Conservation (phyloP, 35 echinoderm and acorn worm species). For the Hemicentrotus pulcherrimus region DNA sequence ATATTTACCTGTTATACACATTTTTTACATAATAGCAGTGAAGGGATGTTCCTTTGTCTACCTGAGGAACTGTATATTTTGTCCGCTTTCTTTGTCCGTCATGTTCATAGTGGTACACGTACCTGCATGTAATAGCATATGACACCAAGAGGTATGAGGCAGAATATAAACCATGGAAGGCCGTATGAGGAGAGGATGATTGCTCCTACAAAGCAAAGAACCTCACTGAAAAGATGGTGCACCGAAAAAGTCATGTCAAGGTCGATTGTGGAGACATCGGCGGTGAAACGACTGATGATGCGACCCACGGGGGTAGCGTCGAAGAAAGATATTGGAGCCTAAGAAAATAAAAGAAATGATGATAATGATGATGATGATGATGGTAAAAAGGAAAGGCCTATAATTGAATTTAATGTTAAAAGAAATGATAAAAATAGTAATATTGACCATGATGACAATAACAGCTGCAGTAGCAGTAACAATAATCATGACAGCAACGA, state of each 20-base stretch:
- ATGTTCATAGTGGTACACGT: too few species aligned
- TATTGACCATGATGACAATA: too few species aligned
- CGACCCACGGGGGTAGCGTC: conserved; percentile 74
- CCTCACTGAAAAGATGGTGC: conserved; percentile 60
- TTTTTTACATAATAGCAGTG: too few species aligned
- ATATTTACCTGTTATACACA: too few species aligned
- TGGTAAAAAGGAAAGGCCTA: too few species aligned
- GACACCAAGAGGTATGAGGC: conserved; percentile 65
- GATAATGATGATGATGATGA: background rate
- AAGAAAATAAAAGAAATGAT: background rate
- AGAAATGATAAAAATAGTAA: too few species aligned
- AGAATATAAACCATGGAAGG: conserved; percentile 74
- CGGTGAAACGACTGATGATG: conserved; percentile 81
- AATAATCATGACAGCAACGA: background rate
- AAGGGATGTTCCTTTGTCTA: too few species aligned
- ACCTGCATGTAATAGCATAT: conserved; percentile 79
- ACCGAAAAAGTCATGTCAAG: conserved; percentile 64
- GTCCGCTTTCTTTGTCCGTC: too few species aligned
- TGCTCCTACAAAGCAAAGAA: conserved; percentile 55
- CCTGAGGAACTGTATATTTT: too few species aligned
- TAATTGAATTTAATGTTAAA: too few species aligned
- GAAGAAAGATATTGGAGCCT: conserved; percentile 81
- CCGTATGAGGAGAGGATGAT: conserved; percentile 64
- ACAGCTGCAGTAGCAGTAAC: too few species aligned
- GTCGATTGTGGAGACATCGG: conserved; percentile 73